Base-by-base conservation (phyloP, 2,888 invertebrate species). In the Micoletzkya japonica region DNA sequence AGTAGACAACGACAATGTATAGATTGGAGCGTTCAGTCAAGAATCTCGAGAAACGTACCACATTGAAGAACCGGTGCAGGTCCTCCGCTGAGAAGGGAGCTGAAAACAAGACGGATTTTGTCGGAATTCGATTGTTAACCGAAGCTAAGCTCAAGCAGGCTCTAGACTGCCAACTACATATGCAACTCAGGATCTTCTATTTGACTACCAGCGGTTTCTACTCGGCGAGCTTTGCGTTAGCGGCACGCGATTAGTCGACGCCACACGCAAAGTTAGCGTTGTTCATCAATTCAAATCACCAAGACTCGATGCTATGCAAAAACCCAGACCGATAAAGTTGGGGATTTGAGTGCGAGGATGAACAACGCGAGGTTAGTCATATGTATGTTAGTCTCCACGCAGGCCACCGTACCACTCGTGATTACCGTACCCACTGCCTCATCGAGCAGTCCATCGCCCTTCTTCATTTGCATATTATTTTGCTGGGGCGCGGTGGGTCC, bases 61-160 rank as follows among this genome's bases (percentile, higher is more conserved):
- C 72, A 69, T 77, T 78, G 73, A 78, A 78, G 58, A 77, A 78
- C 70, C 77, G 75, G 70, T 73, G 72, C 32, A 78, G 70, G 49
- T 78, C 78, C 20, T 77, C 71, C 0, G 74, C 66, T 0, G 77
- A 44, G 68, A 68, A 68, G 20, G 68, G 68, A 4, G 58, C 68
- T 68, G 57, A 57, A 64, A 52, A 17, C 1, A 44, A 49, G n/a
- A 52, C 32, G 10, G 10, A 44, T 44, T 44, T 44, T 44, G 10
- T 44, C 44, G 10, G 20, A 44, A 44, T 14, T 44, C 44, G 10
- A 44, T 14, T 14, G 14, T 44, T 10, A 44, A 14, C 44, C 44
- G 44, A 44, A 44, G 44, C 44, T 44, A 14, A 10, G 14, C 10
- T 44, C 14, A 20, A 14, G 20, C 10, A 14, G 14, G 10, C 10